Conservation (phyloP, 2,113 vertebrate species). For the Xenopus tropicalis region DNA sequence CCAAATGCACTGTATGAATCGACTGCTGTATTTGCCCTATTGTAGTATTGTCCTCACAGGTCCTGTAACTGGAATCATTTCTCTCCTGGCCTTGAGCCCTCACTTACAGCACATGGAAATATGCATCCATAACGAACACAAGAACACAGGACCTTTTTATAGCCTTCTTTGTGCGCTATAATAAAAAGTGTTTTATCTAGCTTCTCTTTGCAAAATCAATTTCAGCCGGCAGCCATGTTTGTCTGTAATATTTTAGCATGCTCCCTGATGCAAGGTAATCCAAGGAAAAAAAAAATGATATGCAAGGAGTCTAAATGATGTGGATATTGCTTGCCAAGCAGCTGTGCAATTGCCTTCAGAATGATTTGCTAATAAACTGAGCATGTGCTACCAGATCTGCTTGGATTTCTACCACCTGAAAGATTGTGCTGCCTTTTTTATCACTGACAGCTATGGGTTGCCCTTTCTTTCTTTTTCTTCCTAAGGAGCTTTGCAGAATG, state of each 20-base stretch:
- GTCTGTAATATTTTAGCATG: background rate
- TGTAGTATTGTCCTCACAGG: slow-evolving; percentile 3
- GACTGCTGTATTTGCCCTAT: background rate
- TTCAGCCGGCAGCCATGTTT: background rate
- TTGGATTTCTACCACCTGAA: too few relatives aligned
- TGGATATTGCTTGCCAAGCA: too few relatives aligned
- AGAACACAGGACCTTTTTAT: slow-evolving; percentile 2
- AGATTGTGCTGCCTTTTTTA: too few relatives aligned
- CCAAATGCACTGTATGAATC: background rate
- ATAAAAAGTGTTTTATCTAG: background rate
- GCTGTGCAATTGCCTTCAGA: too few relatives aligned
- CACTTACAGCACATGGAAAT: background rate
- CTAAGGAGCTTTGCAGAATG: too few relatives aligned
- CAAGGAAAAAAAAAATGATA: too few relatives aligned
- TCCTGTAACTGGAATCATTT: background rate
- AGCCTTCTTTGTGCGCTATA: background rate
- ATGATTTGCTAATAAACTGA: too few relatives aligned
- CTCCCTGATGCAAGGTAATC: too few relatives aligned
- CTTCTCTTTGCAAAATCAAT: background rate
- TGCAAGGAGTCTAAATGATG: too few relatives aligned
- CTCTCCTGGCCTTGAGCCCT: background rate
- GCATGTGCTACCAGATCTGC: too few relatives aligned
- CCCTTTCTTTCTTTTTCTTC: too few relatives aligned
- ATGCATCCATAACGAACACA: background rate
- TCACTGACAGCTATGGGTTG: too few relatives aligned